Base-by-base conservation (phyloP, 2,888 invertebrate genomes). In the Temnothorax ravouxi region DNA sequence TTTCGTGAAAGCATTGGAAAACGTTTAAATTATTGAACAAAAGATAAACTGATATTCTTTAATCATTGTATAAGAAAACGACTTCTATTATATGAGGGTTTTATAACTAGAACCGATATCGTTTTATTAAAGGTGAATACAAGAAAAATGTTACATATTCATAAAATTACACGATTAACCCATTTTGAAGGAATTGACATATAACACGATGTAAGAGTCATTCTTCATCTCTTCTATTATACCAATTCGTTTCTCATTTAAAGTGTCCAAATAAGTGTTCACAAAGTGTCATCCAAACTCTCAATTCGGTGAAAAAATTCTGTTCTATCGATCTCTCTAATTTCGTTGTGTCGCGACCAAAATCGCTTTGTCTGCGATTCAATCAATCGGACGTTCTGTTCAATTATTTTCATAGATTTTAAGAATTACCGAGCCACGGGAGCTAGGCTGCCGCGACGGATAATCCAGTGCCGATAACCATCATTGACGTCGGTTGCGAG, bases 401-500 rank as follows among this genome's bases (percentile, higher is more conserved):
- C 38, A 34, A 59, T 80, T 34, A 47, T 79, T 79, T 71, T 69
- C 38, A 21, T 38, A 41, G 47, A 47, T 18, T 80, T 44, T 13
- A 71, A 71, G 71, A 80, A 59, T 69, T 50, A 61, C 34, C 15
- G 29, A n/a, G 15, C 21, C 15, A 18, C 15, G 71, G 6, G 67
- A 41, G 67, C 18, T 38, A 3, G 34, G 38, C 50, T 34, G 34
- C 3, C 18, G 54, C 59, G 21, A 11, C 15, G 38, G 56, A 72
- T 72, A 72, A 72, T 72, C 56, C 59, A 72, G 18, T 41, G 38
- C 18, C 41, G 59, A 72, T 72, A 59, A 72, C 41, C 25, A 41
- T 72, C 72, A 72, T 56, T 56, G 72, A 72, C 56, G 72, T 72
- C 71, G 71, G 82, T 59, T 47, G 50, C 44, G 82, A 83, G 62